Base-by-base conservation (phyloP, 1,140 invertebrate species). In the Calephelis virginiensis region DNA sequence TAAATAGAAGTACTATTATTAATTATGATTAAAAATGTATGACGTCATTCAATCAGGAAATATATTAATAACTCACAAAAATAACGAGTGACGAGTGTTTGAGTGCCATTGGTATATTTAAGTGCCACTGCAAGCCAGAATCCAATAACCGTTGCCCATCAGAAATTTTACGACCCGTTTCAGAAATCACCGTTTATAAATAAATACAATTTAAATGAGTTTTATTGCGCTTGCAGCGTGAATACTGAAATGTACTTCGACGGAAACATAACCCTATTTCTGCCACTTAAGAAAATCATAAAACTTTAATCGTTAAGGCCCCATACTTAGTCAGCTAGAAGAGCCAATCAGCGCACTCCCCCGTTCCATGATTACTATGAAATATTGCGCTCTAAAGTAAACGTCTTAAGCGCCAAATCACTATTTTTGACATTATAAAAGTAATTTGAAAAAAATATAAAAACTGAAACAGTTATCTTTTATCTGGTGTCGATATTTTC, bases 121-220 rank as follows among this genome's bases (percentile, higher is more conserved):
- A 56, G 53, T 72, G 75, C 69, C 71, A 72, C 77, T 77, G 61
- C 43, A 66, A 68, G 70, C 71, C 64, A 63, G 61, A 66, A 72
- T 75, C 74, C 75, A 79, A 75, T 78, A 76, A 69, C 46, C 61
- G 66, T 60, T 63, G 60, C 69, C 66, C 67, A 64, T 75, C 67
- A 74, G 63, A 67, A 70, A 68, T 76, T 86, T 89, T 86, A 89
- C 83, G 86, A 89, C 56, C 73, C 61, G 68, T 67, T 76, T 69
- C 76, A 69, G 75, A 86, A 85, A 82, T 88, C 74, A 72, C 75
- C 56, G 82, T 80, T 78, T 85, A 88, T 85, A 86, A 88, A 88
- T 86, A 88, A 84, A 82, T 83, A 82, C 82, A 77, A 82, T 82
- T 82, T 81, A 73, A 79, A 74, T 70, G 76, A 74, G 80, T 73